Conservation (phyloP, 1,140 invertebrate species). For the Drosophila subobscura region DNA sequence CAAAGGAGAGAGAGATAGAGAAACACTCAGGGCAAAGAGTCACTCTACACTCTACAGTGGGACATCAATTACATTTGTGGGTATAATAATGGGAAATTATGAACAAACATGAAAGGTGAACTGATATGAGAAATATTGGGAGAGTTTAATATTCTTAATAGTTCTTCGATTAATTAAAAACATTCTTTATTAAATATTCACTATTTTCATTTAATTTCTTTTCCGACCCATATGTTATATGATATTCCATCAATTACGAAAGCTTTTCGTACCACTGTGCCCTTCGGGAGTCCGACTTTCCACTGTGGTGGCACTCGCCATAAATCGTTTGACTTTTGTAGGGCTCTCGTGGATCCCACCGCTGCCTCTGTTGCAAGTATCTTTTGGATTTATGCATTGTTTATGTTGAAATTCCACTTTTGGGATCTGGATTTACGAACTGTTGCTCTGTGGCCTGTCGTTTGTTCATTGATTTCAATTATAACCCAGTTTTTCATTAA, state of each 20-base stretch:
- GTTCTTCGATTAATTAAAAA: no score
- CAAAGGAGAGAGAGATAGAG: conserved; percentile 3
- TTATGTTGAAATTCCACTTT: conserved; percentile 64
- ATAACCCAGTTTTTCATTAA: conserved; percentile 77
- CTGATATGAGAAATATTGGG: no score
- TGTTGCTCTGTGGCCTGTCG: conserved; percentile 18
- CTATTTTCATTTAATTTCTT: no score
- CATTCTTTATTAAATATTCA: no score
- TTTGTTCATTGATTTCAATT: conserved; percentile 69
- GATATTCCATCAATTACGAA: no score
- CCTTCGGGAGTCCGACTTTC: conserved; percentile 53
- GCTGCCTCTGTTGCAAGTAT: conserved; percentile 33
- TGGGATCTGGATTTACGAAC: conserved; percentile 20
- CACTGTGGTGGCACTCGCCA: conserved; percentile 17
- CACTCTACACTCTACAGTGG: no score
- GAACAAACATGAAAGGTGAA: no score
- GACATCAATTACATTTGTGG: no score
- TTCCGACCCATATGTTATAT: no score
- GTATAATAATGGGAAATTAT: no score
- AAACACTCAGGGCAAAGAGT: not conserved
- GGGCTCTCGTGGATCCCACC: conserved; percentile 27
- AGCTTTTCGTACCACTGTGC: conserved; percentile 25
- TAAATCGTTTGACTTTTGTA: conserved; percentile 55
- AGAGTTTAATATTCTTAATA: no score
- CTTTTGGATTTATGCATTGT: conserved; percentile 58